phyloP scores from a whole-genome alignment of 2,113 vertebrate genomes.

The Orthonyx spaldingii region DNA sequence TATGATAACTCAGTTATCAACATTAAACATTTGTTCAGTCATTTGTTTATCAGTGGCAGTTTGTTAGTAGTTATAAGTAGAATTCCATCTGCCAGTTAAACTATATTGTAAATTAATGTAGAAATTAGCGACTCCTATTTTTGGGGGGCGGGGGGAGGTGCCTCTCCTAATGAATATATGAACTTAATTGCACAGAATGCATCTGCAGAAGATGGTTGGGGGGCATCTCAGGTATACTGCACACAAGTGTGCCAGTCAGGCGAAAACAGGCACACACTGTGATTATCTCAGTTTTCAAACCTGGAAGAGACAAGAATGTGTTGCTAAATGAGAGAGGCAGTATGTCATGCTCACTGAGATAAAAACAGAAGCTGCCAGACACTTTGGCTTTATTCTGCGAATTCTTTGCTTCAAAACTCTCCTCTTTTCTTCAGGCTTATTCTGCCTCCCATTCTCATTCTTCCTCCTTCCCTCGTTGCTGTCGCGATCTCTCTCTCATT shows the following conservation, averaged over 20 bases:
- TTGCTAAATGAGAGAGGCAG: constrained; percentile 75
- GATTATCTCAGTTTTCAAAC: constrained; percentile 76
- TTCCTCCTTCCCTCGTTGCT: constrained; percentile 36
- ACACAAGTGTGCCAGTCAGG: constrained; percentile 64
- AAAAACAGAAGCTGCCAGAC: constrained; percentile 78
- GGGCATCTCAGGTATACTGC: constrained; percentile 61
- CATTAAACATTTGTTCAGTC: constrained; percentile 71
- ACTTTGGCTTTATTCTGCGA: constrained; percentile 72
- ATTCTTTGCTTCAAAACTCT: constrained; percentile 67
- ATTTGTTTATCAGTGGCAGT: constrained; percentile 76
- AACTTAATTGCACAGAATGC: constrained; percentile 63
- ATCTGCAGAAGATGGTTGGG: neutral
- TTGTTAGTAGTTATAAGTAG: constrained; percentile 78
- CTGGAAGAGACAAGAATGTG: constrained; percentile 69
- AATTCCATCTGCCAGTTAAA: constrained; percentile 76
- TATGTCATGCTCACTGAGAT: constrained; percentile 69
- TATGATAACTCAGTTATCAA: constrained; percentile 66
- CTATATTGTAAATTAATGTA: constrained; percentile 55
- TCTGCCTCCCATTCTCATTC: neutral
- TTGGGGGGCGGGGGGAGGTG: neutral
- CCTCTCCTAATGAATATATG: constrained; percentile 60
- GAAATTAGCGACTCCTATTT: constrained; percentile 65
- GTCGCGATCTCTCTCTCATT: constrained; percentile 70
- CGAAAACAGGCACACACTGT: constrained; percentile 63
- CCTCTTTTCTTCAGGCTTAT: constrained; percentile 45